Evolutionary conservation across 2,888 invertebrate species (phyloP), one percentile per base, ranked within the genome.

Genomic region (Gerris lacustris): DNA sequence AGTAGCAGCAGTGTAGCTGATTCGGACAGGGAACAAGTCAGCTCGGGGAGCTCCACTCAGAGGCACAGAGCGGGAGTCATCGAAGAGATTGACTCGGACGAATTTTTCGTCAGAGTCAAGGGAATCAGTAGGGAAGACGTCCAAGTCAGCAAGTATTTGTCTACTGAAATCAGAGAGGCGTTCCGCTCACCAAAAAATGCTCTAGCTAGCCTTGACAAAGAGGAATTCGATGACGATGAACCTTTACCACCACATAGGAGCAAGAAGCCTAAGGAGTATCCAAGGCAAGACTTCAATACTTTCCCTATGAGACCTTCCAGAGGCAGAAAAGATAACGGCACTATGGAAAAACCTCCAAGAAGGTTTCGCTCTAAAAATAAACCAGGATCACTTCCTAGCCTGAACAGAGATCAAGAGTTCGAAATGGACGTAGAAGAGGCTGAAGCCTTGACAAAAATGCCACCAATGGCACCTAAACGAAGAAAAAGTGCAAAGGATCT

Each of bases 61-160:
- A 74, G 74, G 45, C 73, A 73, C 18, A 67, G 73, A 63, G 73
- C 73, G 69, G 87, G 88, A 0, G 88, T 91, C 5, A 85, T 93
- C 77, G 92, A 92, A 81, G 91, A 92, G 82, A 90, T 92, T 75
- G 88, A 92, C 79, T 90, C 91, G 66, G 92, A 93, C 80, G 92
- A 93, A 82, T 93, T 92, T 82, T 91, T 92, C 79, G 83, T 92
- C 73, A 85, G 92, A 76, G 89, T 89, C 80, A 88, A 90, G 79
- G 92, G 91, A 73, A 88, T 91, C 78, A 91, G 91, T 74, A 88
- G 88, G 78, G 91, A 91, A 80, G 88, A 91, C 81, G 89, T 91
- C 78, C 88, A 89, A 80, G 84, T 91, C 72, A 88, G 90, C 73
- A 86, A 87, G 79, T 91, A 89, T 78, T 84, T 92, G 71, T 89